phyloP scores from a whole-genome alignment of 1,140 invertebrate genomes.

The Drosophila virilis region DNA sequence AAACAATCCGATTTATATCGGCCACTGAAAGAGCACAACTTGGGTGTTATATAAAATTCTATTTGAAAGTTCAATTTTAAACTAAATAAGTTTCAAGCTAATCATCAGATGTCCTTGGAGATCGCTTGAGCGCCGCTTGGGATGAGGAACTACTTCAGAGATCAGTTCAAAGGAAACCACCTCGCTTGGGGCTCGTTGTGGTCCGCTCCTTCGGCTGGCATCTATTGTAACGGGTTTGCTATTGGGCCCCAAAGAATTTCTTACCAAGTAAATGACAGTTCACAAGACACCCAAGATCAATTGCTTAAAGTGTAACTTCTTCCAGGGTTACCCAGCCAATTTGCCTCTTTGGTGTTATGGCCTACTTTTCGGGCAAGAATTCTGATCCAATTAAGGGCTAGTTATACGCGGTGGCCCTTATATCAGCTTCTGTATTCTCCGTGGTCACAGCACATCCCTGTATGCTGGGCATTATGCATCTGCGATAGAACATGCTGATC shows the following conservation, averaged over 20 bases:
- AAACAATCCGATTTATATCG: conserved; percentile 86
- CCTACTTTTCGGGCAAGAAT: conserved; percentile 63
- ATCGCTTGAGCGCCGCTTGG: conserved; percentile 65
- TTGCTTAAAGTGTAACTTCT: too few species aligned
- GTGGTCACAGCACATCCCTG: conserved; percentile 87
- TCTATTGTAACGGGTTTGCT: conserved; percentile 37
- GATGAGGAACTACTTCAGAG: conserved; percentile 48
- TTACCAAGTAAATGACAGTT: conserved; percentile 40
- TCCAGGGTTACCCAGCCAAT: conserved; percentile 63
- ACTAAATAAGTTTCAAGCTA: not conserved
- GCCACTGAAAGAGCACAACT: conserved; percentile 86
- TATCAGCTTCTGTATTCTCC: conserved; percentile 85
- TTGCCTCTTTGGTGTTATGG: conserved; percentile 61
- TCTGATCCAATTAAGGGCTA: conserved; percentile 84
- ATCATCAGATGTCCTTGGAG: conserved; percentile 58
- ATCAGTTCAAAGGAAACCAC: conserved; percentile 32
- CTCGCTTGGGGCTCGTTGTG: conserved; percentile 49
- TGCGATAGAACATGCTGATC: conserved; percentile 86
- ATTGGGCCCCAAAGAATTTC: conserved; percentile 37
- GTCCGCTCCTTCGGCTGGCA: conserved; percentile 55
- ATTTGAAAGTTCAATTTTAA: not conserved
- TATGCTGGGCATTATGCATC: conserved; percentile 86
- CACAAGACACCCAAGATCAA: too few species aligned
- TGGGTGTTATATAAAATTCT: conserved; percentile 48
- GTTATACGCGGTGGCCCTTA: conserved; percentile 87